Evolutionary conservation across 2,888 invertebrate species (phyloP).

Genomic region (Eupelmus urozonus): DNA sequence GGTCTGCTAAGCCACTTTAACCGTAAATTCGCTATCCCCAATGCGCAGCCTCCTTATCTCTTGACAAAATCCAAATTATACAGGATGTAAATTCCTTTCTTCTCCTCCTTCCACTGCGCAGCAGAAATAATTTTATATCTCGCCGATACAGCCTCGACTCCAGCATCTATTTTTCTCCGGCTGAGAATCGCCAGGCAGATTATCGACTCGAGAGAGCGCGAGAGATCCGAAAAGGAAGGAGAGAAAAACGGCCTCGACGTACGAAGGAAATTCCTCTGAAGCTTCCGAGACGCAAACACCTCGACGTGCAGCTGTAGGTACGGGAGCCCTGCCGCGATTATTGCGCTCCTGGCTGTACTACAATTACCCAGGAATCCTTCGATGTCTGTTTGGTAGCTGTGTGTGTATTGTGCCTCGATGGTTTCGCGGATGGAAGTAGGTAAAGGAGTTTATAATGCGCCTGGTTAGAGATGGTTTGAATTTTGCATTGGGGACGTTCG

Average conservation of each 20-base stretch:
- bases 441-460: too few species aligned
- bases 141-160: not conserved
- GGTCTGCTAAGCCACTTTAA: not conserved
- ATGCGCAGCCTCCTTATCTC: not conserved
- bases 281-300: too few species aligned
- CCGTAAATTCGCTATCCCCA: not conserved
- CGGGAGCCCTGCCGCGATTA: not conserved
- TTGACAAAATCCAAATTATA: constrained; percentile 35
- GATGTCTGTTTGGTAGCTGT: constrained; percentile 1
- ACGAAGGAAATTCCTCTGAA: constrained; percentile 33
- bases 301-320: not conserved
- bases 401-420: too few species aligned
- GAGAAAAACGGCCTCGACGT: not conserved
- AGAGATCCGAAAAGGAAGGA: not conserved
- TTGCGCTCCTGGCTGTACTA: not conserved
- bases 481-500: too few species aligned
- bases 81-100: constrained; percentile 57
- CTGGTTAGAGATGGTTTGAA: too few species aligned
- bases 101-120: not conserved
- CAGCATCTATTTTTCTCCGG: constrained; percentile 27
- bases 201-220: not conserved
- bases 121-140: constrained; percentile 36
- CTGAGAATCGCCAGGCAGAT: constrained; percentile 17
- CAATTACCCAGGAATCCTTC: constrained; percentile 54
- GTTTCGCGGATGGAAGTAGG: too few species aligned